Base-by-base conservation (phyloP, 1,140 invertebrate species). In the Trialeurodes vaporariorum region DNA sequence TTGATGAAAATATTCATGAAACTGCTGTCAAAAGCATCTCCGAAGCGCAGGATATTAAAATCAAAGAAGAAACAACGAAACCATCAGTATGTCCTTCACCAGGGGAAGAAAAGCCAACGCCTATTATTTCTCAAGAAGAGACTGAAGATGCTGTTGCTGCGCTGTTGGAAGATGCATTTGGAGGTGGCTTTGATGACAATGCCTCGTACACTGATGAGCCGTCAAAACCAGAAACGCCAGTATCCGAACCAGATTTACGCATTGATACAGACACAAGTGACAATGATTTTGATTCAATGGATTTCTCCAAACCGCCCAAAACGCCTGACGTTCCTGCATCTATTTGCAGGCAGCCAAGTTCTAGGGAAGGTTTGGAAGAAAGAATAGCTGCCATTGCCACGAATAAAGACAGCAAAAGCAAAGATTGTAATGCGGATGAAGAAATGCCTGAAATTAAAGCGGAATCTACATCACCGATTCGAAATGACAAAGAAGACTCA, bases 131-230 rank as follows among this genome's bases (percentile, higher is more conserved):
- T 0, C 91, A 94, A 78, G 92, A 94, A 80, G 92, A 95, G 79
- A 95, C 92, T 0, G 91, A 92, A 75, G 92, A 93, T 78, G 92
- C 92, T 0, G 92, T 95, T 0, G 92, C 92, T 1, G 92, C 91
- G 9, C 77, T 95, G 2, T 76, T 94, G 25, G 89, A 89, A 40
- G 91, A 93, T 77, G 91, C 90, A 67, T 92, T 93, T 75, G 88
- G 88, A 9, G 82, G 78, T 0, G 80, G 80, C 5, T 77, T 81
- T 11, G 83, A 84, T 66, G 81, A 83, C 65, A 9, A 5, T 49
- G 82, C 82, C 26, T 78, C 81, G 0, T 73, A 81, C n/a, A 68
- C 76, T 66, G 84, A 87, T 13, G 89, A 91, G 74, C 88, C 91
- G 77, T 87, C 89, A 79, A 92, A 92, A 78, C 89, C 89, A 1